phyloP scores from a whole-genome alignment of 2,113 vertebrate species.

The Cephalopterus ornatus region DNA sequence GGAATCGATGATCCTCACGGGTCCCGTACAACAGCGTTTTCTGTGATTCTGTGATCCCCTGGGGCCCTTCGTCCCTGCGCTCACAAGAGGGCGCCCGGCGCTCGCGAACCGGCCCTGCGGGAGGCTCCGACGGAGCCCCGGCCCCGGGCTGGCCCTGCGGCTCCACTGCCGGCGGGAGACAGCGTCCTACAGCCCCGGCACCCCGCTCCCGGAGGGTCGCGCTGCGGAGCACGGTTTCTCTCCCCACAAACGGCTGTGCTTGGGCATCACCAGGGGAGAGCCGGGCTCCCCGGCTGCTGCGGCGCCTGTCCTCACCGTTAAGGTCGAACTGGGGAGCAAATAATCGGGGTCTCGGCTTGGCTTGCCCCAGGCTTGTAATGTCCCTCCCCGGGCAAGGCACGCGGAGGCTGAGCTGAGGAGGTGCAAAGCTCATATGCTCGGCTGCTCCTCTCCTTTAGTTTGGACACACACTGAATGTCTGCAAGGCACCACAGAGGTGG shows the following conservation, averaged over 20 bases:
- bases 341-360: background rate
- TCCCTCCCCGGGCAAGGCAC: background rate
- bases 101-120: background rate
- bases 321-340: background rate
- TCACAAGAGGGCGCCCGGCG: constrained; percentile 53
- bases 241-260: background rate
- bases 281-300: background rate
- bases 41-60: background rate
- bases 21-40: background rate
- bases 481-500: background rate
- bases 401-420: background rate
- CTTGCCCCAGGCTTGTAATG: background rate
- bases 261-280: background rate
- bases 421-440: background rate
- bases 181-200: background rate
- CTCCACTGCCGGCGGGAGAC: background rate
- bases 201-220: background rate
- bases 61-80: background rate
- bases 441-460: background rate
- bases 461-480: background rate
- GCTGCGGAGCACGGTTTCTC: background rate
- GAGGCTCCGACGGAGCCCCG: background rate
- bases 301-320: background rate
- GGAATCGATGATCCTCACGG: background rate
- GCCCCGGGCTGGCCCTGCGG: background rate